phyloP scores from a whole-genome alignment of 2,797 vertebrate genomes.

The Phrynocephalus guinanensis region DNA sequence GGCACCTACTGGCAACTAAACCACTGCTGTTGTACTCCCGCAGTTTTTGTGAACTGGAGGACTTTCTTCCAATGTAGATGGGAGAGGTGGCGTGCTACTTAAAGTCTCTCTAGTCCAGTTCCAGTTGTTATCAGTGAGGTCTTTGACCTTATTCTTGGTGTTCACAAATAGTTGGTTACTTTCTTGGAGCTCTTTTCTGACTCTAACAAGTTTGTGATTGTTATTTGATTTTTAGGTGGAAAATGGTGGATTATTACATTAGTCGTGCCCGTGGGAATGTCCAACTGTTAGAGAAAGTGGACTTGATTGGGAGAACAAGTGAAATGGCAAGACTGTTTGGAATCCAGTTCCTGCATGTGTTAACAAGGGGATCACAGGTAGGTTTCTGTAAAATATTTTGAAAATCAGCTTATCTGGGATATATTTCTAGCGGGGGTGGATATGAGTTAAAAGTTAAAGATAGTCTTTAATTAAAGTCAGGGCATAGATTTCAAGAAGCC shows the following conservation, averaged over 20 bases:
- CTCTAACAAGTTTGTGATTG: not conserved
- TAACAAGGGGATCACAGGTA: slow-evolving; percentile 97
- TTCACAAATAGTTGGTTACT: slow-evolving; percentile 1
- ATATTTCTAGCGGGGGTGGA: no score
- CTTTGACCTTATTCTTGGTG: not conserved
- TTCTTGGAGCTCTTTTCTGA: not conserved
- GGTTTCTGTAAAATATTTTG: slow-evolving; percentile 52
- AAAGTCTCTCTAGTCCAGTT: no score
- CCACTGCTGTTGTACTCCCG: no score
- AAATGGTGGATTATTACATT: slow-evolving; percentile 94
- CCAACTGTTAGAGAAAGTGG: slow-evolving; percentile 90
- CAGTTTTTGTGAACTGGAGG: no score
- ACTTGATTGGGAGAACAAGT: slow-evolving; percentile 94
- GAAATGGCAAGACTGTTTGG: slow-evolving; percentile 97
- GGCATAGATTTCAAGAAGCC: not conserved
- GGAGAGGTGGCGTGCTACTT: no score
- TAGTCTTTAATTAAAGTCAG: not conserved
- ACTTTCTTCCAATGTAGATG: no score
- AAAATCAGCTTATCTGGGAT: not conserved
- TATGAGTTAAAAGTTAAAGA: not conserved
- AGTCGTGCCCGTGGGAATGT: slow-evolving; percentile 88
- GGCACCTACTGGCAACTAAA: no score
- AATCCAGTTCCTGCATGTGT: slow-evolving; percentile 96
- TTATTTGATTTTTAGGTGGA: slow-evolving; percentile 88
- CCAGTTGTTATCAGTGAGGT: not conserved